phyloP scores from a whole-genome alignment of 1,140 invertebrate species.

The Drosophila setifemur region DNA sequence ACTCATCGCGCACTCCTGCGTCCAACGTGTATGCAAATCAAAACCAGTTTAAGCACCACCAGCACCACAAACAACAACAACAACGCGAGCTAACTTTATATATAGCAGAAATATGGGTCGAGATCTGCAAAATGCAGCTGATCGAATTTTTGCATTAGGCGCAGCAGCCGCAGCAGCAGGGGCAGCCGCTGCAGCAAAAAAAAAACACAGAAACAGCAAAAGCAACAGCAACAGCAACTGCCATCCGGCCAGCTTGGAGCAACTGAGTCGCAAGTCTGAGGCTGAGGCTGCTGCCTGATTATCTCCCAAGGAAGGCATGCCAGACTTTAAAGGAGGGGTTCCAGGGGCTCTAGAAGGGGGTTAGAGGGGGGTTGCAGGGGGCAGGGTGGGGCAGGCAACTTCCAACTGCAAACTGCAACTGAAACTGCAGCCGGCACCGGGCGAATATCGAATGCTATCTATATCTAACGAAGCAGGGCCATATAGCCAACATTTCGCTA shows the following conservation, averaged over 20 bases:
- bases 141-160: conserved; percentile 82
- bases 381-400: not conserved
- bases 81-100: conserved; percentile 47
- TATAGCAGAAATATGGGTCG: conserved; percentile 81
- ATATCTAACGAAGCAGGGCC: conserved; percentile 78
- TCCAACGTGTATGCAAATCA: conserved; percentile 81
- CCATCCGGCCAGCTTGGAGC: conserved; percentile 61
- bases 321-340: conserved; percentile 24
- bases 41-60: conserved; percentile 70
- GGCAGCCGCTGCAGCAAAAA: no score
- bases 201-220: conserved; percentile 69
- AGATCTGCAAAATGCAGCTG: conserved; percentile 81
- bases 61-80: conserved; percentile 31
- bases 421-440: conserved; percentile 66
- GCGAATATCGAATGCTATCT: conserved; percentile 77
- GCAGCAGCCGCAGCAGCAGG: conserved; percentile 62
- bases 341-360: not conserved
- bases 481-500: conserved; percentile 79
- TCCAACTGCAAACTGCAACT: conserved; percentile 20
- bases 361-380: not conserved
- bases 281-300: conserved; percentile 64
- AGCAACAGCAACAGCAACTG: conserved; percentile 49
- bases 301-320: conserved; percentile 77
- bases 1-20: conserved; percentile 81
- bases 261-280: conserved; percentile 46